Base-by-base conservation (phyloP, 92 coral and sea anemone species). In the Phenganax subtilis region DNA sequence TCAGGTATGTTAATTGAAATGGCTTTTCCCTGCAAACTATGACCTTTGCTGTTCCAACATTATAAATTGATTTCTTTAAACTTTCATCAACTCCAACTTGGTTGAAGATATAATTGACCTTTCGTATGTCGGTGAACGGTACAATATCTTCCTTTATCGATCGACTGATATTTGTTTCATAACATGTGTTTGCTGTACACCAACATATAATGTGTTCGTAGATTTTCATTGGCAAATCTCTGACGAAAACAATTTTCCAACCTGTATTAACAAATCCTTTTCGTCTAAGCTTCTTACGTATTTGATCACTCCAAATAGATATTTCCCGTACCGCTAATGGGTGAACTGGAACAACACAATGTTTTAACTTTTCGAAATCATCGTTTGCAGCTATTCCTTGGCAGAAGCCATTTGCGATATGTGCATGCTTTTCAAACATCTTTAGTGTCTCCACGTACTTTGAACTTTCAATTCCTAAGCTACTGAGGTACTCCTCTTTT, bases 401-500 rank as follows among this genome's bases (percentile, higher is more conserved):
- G 12, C 51, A 68, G 8, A 68, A n/a, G 51, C 73, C 27, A 27
- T 68, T 8, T 12, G 73, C 73, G 2, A 68, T 29, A 6, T 47
- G 4, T 68, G 51, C 25, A 14, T 0, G 65, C 25, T 59, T 68
- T 51, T 68, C 73, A 47, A 68, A 68, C 51, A 68, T 12, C 31
- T 30, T 10, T 65, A 27, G 11, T 9, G 71, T 30, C 30, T 69
- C 30, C 29, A 68, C 27, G 25, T 27, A 65, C 14, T 68, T 68
- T 68, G 73, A 47, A 25, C 25, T 68, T 29, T 27, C 73, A 68
- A 68, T 68, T 68, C 73, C 73, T 20, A 68, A 68, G 51, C 54
- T 9, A 12, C 73, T 68, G n/a, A 68, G 75, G 17, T 70, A 70
- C 31, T 31, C 14, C 25, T 31, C 51, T 27, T 70, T 70, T 51